Conservation (phyloP, 2,888 invertebrate species). For the Drosophila infuscata region DNA sequence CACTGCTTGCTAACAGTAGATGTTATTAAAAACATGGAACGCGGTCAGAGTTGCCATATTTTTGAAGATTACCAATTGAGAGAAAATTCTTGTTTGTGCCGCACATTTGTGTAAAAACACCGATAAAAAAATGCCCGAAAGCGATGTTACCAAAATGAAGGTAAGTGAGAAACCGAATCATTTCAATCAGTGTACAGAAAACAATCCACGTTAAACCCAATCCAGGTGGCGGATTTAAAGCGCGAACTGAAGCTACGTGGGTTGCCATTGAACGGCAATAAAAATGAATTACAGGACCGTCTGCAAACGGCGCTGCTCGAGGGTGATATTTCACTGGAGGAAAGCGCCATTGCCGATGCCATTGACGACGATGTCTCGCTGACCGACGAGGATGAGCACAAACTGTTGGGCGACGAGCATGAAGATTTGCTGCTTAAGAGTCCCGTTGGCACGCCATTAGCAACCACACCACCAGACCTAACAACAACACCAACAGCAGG, state of each 20-base stretch:
- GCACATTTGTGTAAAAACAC: conserved; percentile 28
- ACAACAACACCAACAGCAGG: background rate
- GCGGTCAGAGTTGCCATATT: conserved; percentile 25
- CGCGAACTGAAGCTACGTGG: conserved; percentile 93
- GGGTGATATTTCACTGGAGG: conserved; percentile 83
- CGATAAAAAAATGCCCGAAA: conserved; percentile 81
- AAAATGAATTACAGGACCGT: conserved; percentile 92
- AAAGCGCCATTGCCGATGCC: conserved; percentile 85
- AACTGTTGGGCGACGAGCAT: conserved; percentile 80
- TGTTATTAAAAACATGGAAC: conserved; percentile 3
- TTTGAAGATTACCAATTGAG: background rate
- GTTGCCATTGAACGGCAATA: conserved; percentile 91
- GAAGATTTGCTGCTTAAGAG: conserved; percentile 80
- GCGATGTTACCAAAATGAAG: conserved; percentile 85
- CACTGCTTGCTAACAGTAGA: background rate
- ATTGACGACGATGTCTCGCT: conserved; percentile 86
- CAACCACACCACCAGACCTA: conserved; percentile 47
- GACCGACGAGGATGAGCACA: conserved; percentile 85
- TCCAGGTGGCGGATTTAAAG: conserved; percentile 93
- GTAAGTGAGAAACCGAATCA: conserved; percentile 45
- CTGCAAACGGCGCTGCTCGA: conserved; percentile 88
- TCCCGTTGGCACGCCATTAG: conserved; percentile 72
- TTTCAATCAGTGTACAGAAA: background rate
- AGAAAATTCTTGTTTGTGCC: conserved; percentile 39
- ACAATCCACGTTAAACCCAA: background rate